Evolutionary conservation across 2,888 invertebrate genomes (phyloP).

Genomic region (Cataglyphis albicans): DNA sequence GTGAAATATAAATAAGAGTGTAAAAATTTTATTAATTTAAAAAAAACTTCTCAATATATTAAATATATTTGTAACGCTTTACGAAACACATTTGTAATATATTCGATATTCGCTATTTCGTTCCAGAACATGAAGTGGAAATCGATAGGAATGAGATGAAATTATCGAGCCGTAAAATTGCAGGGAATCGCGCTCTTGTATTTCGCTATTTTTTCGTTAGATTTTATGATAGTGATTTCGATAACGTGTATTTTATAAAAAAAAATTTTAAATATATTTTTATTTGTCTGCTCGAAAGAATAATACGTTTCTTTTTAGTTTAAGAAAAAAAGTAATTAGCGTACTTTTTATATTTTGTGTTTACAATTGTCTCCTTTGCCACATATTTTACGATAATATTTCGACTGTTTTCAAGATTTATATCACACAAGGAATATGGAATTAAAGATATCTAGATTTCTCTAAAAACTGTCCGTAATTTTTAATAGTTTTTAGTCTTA

Average conservation of each 20-base stretch:
- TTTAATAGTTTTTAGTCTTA: slow-evolving; percentile 4
- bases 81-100: background rate
- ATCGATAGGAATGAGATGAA: slow-evolving; percentile 31
- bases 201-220: background rate
- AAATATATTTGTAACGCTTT: background rate
- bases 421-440: background rate
- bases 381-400: background rate
- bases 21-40: background rate
- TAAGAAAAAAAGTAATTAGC: background rate
- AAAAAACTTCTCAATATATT: background rate
- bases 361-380: background rate
- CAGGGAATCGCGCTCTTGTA: slow-evolving; percentile 5
- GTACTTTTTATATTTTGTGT: background rate
- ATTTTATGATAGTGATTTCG: background rate
- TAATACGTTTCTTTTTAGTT: slow-evolving; percentile 13
- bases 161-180: slow-evolving; percentile 45
- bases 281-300: background rate
- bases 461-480: background rate
- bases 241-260: background rate
- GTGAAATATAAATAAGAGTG: background rate
- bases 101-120: slow-evolving; percentile 4
- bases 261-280: slow-evolving; percentile 1
- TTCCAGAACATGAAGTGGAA: slow-evolving; percentile 6
- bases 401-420: background rate
- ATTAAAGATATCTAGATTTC: background rate